Base-by-base conservation (phyloP, 30 jellyfish, hydroid and myxozoan species). In the Hydractinia symbiolongicarpus region DNA sequence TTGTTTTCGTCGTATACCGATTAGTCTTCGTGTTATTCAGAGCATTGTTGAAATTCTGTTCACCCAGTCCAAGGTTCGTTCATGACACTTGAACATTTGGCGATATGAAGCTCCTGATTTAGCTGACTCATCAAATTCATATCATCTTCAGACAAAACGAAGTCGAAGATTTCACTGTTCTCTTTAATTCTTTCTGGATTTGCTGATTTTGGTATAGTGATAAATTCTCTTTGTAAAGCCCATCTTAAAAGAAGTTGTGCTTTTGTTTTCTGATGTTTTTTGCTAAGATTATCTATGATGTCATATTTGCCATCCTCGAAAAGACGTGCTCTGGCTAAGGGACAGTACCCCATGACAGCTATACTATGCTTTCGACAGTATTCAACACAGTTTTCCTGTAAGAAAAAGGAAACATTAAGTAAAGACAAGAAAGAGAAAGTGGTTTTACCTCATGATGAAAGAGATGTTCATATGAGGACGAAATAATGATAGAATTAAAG, bases 261-360 rank as follows among this genome's bases (percentile, higher is more conserved):
- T 67, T 86, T 67, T 50, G 95, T 83, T 61, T 91, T 91, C 61
- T 77, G 57, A 73, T 76, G 71, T 78, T 72, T 91, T 66, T 68
- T 50, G 11, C 95, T 70, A 11, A 90, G 82, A 66, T 84, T 86
- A 8, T 30, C 72, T 50, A 85, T 62, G 7, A 86, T 73, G 13
- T 88, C 78, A 76, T 84, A 81, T 81, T 69, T 78, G 61, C 87
- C 94, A 52, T 58, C 84, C n/a, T 77, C 73, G 79, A 91, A 86
- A 62, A 69, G 66, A 5, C 52, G 83, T 72, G 96, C 88, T 64
- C 98, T 66, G 71, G 96, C 98, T 19, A 91, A 82, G n/a, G 98
- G 98, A 62, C 98, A 91, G 54, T 81, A 91, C 54, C 90, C 98
- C 98, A 91, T 91, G 78, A 91, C 20, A 4, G 67, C 88, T 7